Evolutionary conservation across 2,797 vertebrate genomes (phyloP).

Genomic region (Remorina albescens): DNA sequence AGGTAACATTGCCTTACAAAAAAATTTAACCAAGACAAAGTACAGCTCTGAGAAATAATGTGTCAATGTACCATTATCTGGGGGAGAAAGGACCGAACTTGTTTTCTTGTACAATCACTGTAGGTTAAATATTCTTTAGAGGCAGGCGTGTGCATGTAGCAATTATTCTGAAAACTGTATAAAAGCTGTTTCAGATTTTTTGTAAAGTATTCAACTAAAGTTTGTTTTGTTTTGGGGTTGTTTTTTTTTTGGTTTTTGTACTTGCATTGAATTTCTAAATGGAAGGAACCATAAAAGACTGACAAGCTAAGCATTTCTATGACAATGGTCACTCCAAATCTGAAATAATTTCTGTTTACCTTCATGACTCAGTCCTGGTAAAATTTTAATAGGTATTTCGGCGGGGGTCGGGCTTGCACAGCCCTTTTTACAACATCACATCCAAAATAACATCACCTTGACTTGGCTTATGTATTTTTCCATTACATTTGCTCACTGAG

Average conservation of each 20-base stretch:
- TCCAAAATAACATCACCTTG: conserved; percentile 40
- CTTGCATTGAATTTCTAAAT: background rate
- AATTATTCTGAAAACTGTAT: background rate
- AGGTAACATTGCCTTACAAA: conserved; percentile 9
- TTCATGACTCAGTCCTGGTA: background rate
- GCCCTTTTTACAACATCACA: conserved; percentile 10
- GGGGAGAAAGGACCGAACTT: background rate
- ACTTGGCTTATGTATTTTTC: conserved; percentile 65
- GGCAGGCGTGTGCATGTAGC: background rate
- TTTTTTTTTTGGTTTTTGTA: too few relatives aligned
- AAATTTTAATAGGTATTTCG: background rate
- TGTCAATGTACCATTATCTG: background rate
- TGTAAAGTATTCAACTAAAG: too few relatives aligned
- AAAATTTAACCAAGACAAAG: conserved; percentile 10
- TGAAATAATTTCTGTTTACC: background rate
- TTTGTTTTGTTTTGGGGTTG: too few relatives aligned
- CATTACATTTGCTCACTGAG: conserved; percentile 47
- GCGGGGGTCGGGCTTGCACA: too few relatives aligned
- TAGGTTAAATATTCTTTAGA: conserved; percentile 17
- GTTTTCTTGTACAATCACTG: conserved; percentile 15
- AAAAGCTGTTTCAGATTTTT: conserved; percentile 8
- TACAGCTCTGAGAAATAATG: conserved; percentile 7
- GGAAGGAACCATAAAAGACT: background rate
- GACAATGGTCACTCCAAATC: background rate
- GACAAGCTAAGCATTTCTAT: background rate